These are phyloP conservation scores for Potorous gilbertii DNA, from an alignment of 2,797 vertebrate genomes.

Conservation along the genomic window DNA sequence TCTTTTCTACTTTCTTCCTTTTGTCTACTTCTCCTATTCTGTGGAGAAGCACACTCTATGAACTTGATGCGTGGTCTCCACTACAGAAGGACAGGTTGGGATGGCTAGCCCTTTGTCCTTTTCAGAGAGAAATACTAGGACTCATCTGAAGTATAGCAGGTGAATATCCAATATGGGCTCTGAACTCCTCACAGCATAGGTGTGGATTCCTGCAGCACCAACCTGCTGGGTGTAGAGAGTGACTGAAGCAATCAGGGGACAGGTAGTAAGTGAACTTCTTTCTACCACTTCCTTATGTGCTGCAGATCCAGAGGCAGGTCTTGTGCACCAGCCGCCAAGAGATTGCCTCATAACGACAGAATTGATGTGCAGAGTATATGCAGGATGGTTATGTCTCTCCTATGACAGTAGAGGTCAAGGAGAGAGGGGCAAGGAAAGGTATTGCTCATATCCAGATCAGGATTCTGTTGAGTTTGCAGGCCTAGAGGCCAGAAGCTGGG, in stretches of 20 bases:
- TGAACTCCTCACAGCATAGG: background rate
- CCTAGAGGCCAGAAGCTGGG: background rate
- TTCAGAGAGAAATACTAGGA: background rate
- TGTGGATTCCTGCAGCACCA: background rate
- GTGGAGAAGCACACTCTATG: background rate
- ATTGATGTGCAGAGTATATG: background rate
- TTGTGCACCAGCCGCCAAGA: background rate
- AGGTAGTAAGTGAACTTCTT: background rate
- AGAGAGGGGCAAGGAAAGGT: background rate
- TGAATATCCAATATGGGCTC: conserved; percentile 9
- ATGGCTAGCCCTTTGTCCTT: background rate
- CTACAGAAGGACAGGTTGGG: background rate
- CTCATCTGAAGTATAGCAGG: background rate
- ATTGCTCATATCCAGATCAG: conserved; percentile 10
- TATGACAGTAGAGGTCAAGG: background rate
- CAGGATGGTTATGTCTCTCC: background rate
- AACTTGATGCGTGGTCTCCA: background rate
- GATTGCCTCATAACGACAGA: background rate
- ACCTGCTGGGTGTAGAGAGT: background rate
- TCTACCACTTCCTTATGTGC: background rate
- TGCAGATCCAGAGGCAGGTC: background rate
- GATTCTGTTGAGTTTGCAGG: background rate
- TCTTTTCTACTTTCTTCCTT: background rate
- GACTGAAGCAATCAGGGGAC: background rate
- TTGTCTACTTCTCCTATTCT: background rate